Percentiles rank a stretch among this genome's conserved stretches.
These are phyloP conservation scores for Lophotriccus pileatus DNA, from an alignment of 2,797 vertebrate species.

Conservation along the genomic window DNA sequence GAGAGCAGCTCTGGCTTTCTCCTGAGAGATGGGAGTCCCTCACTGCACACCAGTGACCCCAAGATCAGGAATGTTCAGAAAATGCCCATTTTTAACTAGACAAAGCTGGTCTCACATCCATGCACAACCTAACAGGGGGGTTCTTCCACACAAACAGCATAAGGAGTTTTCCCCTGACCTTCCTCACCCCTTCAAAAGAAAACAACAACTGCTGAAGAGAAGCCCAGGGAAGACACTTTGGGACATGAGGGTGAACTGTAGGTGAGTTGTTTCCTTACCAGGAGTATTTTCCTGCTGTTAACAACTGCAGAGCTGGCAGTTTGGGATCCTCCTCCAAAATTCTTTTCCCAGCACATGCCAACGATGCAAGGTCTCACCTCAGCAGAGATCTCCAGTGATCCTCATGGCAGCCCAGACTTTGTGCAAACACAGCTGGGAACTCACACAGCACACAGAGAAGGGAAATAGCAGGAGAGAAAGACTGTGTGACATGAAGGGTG, in stretches of 20 bases:
- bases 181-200: not conserved
- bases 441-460: not conserved
- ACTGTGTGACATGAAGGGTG: rapidly evolving
- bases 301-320: not conserved
- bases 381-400: not conserved
- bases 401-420: not conserved
- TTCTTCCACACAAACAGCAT: not conserved
- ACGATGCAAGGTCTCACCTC: not conserved
- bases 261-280: not conserved
- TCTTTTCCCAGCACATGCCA: not conserved
- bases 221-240: not conserved
- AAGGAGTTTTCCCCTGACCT: not conserved
- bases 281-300: not conserved
- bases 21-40: not conserved
- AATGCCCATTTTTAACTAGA: not conserved
- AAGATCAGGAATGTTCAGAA: not conserved
- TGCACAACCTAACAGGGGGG: rapidly evolving
- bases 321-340: not conserved
- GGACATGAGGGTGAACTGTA: not conserved
- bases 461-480: not conserved
- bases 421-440: not conserved
- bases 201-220: not conserved
- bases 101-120: not conserved
- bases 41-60: rapidly evolving
- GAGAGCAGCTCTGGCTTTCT: not conserved